phyloP scores from a whole-genome alignment of 2,797 vertebrate species.

The Enteromius anoplus region DNA sequence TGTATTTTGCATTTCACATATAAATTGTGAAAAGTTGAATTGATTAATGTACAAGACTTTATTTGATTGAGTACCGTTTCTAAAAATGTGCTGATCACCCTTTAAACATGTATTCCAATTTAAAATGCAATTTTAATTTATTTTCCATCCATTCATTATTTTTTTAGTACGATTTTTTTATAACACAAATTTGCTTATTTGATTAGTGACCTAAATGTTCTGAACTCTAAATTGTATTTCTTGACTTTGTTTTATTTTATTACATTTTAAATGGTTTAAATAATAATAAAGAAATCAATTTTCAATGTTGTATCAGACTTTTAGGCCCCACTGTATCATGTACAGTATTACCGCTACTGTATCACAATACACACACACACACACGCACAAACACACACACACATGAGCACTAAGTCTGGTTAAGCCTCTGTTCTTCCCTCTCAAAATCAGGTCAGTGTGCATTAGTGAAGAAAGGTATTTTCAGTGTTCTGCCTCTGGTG shows the following conservation, averaged over 20 bases:
- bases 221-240: background rate
- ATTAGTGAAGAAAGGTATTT: slow-evolving; percentile 47
- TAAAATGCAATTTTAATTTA: background rate
- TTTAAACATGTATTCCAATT: background rate
- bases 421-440: slow-evolving; percentile 41
- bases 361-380: slow-evolving; percentile 29
- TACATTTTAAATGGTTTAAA: background rate
- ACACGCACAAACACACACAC: slow-evolving; percentile 31
- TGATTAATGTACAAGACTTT: background rate
- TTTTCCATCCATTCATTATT: background rate
- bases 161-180: background rate
- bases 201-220: background rate
- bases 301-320: background rate
- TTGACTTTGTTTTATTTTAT: background rate
- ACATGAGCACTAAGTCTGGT: slow-evolving; percentile 36
- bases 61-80: background rate
- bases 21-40: background rate
- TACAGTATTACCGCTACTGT: slow-evolving; percentile 20
- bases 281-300: background rate
- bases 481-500: slow-evolving; percentile 26
- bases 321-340: background rate
- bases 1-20: background rate
- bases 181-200: background rate
- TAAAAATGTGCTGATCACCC: background rate
- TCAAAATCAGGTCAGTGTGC: slow-evolving; percentile 52